Evolutionary conservation across 2,113 vertebrate genomes (phyloP).

Genomic region (Peromyscus maniculatus): DNA sequence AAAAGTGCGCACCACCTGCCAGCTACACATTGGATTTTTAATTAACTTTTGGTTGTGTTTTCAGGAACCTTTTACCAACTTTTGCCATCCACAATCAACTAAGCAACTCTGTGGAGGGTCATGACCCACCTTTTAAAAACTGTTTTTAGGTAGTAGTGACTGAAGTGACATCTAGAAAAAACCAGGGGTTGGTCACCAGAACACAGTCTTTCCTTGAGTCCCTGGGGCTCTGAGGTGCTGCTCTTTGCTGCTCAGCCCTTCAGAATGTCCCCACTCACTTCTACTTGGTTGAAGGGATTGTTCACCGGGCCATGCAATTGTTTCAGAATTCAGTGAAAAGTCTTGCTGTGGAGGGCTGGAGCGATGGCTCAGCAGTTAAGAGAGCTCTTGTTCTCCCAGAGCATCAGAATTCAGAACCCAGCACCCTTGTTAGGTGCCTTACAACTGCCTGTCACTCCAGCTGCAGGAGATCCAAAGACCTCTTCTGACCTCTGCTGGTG

Average conservation of each 20-base stretch:
- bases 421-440: neutral
- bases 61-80: neutral
- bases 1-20: neutral
- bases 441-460: neutral
- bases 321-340: neutral
- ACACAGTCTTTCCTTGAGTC: neutral
- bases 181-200: neutral
- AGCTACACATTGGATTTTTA: neutral
- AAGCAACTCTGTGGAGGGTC: neutral
- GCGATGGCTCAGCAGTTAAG: neutral
- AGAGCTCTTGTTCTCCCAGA: neutral
- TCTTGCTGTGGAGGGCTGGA: neutral
- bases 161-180: neutral
- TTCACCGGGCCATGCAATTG: neutral
- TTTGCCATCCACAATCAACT: neutral
- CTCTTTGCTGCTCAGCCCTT: neutral
- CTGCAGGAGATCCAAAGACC: neutral
- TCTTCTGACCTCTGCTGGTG: neutral
- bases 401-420: neutral
- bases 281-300: neutral
- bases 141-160: neutral
- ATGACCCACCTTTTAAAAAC: neutral
- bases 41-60: neutral
- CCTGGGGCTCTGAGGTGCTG: rapidly evolving
- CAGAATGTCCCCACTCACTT: neutral